Conservation (phyloP, 2,113 vertebrate genomes). For the Malaclemys terrapin region DNA sequence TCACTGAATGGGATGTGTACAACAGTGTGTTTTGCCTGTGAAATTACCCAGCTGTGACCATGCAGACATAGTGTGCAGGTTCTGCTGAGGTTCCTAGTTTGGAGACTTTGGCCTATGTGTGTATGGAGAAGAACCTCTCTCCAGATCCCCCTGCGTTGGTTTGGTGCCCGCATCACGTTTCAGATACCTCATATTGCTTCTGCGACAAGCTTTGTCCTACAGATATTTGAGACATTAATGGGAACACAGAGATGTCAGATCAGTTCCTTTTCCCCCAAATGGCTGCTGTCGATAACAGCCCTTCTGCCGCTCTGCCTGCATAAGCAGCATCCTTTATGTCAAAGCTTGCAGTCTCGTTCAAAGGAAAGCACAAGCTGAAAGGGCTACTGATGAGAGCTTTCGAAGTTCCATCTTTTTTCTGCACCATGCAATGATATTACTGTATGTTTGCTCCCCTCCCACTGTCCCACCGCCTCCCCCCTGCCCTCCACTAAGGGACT, state of each 20-base stretch:
- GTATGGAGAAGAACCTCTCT: not conserved
- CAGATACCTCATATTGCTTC: not conserved
- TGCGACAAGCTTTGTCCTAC: not conserved
- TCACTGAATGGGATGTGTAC: not conserved
- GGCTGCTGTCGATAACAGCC: not conserved
- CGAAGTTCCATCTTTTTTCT: fast-evolving
- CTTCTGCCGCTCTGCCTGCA: not conserved
- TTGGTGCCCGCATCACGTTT: not conserved
- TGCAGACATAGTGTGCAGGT: not conserved
- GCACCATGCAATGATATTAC: not conserved
- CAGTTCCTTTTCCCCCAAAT: fast-evolving
- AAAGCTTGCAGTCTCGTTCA: not conserved
- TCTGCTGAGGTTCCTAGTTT: not conserved
- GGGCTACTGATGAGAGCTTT: not conserved
- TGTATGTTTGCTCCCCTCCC: too few relatives aligned
- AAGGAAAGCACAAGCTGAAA: not conserved
- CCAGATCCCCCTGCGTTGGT: fast-evolving
- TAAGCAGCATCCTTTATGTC: not conserved
- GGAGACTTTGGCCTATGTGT: not conserved
- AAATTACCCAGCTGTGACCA: fast-evolving
- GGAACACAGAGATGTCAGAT: not conserved
- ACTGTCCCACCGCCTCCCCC: too few relatives aligned
- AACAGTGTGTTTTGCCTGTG: fast-evolving
- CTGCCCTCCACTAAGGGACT: not conserved
- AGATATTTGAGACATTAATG: not conserved